Evolutionary conservation across 2,113 vertebrate genomes (phyloP).

Genomic region (Elaphurus davidianus): DNA sequence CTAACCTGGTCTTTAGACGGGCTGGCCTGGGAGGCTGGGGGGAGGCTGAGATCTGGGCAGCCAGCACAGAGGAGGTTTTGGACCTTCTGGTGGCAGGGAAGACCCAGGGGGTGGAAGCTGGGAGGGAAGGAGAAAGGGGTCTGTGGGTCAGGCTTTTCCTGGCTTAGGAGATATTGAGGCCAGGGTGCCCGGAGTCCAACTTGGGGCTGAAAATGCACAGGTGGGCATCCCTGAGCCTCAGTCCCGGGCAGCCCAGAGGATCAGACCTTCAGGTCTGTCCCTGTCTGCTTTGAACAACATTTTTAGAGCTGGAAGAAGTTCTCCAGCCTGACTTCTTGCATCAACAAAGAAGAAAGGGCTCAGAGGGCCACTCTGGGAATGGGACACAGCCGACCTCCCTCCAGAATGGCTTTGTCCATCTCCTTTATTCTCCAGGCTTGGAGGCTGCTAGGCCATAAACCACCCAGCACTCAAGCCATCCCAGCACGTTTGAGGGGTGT

Average conservation of each 20-base stretch:
- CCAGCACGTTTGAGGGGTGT: background rate
- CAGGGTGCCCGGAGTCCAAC: background rate
- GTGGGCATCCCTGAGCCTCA: background rate
- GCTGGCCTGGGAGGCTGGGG: background rate
- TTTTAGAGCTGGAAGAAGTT: background rate
- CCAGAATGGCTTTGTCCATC: background rate
- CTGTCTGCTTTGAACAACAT: background rate
- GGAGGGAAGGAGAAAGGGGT: no score
- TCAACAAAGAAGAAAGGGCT: background rate
- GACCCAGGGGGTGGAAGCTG: no score
- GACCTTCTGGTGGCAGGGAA: background rate
- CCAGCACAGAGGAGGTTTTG: background rate
- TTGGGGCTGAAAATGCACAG: background rate
- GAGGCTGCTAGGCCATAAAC: background rate
- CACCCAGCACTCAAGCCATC: background rate
- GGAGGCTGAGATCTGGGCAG: background rate
- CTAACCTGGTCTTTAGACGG: background rate
- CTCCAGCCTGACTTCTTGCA: background rate
- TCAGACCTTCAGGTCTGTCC: background rate
- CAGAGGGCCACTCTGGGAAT: accelerated
- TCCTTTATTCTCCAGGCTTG: background rate
- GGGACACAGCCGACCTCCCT: background rate
- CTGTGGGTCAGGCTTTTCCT: background rate
- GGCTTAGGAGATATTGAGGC: background rate
- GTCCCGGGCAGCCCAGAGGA: background rate